Percentiles rank a stretch among this genome's conserved stretches.
phyloP scores from a whole-genome alignment of 2,888 invertebrate genomes.

The Craniophora ligustri region DNA sequence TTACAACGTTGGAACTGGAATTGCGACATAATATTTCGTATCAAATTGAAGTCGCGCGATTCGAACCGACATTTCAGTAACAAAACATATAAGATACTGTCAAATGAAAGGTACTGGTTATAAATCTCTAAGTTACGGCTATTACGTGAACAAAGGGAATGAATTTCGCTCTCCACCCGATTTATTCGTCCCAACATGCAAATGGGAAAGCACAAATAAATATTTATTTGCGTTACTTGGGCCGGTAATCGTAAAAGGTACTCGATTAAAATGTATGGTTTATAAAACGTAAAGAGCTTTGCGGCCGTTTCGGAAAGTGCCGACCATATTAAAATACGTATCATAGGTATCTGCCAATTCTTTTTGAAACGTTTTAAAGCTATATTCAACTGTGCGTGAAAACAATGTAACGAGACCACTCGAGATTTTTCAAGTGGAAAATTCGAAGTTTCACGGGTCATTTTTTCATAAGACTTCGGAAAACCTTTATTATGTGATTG shows the following conservation, averaged over 20 bases:
- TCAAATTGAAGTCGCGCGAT: conserved; percentile 5
- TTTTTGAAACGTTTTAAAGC: conserved; percentile 52
- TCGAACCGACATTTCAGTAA: conserved; percentile 13
- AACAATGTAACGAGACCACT: conserved; percentile 50
- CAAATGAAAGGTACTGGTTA: conserved; percentile 53
- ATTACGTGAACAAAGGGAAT: conserved; percentile 59
- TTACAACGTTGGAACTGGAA: neutral
- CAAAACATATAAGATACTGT: conserved; percentile 48
- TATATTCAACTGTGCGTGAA: conserved; percentile 54
- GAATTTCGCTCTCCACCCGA: conserved; percentile 46
- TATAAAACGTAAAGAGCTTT: conserved; percentile 36
- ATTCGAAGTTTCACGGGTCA: conserved; percentile 44
- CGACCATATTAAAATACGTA: conserved; percentile 44
- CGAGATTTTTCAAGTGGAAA: conserved; percentile 30
- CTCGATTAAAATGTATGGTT: conserved; percentile 54
- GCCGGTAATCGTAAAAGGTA: conserved; percentile 45
- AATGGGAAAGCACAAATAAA: conserved; percentile 52
- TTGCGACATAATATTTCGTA: conserved; percentile 16
- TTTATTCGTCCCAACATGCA: conserved; percentile 50
- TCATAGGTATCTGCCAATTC: conserved; percentile 40
- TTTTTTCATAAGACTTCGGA: conserved; percentile 35
- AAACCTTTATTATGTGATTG: conserved; percentile 30
- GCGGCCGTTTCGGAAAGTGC: conserved; percentile 29
- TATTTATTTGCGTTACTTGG: conserved; percentile 58
- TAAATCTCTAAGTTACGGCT: conserved; percentile 54